Percentiles rank a stretch among this genome's conserved stretches.
Evolutionary conservation across 2,113 vertebrate genomes (phyloP).

Genomic region (Brachionichthys hirsutus): DNA sequence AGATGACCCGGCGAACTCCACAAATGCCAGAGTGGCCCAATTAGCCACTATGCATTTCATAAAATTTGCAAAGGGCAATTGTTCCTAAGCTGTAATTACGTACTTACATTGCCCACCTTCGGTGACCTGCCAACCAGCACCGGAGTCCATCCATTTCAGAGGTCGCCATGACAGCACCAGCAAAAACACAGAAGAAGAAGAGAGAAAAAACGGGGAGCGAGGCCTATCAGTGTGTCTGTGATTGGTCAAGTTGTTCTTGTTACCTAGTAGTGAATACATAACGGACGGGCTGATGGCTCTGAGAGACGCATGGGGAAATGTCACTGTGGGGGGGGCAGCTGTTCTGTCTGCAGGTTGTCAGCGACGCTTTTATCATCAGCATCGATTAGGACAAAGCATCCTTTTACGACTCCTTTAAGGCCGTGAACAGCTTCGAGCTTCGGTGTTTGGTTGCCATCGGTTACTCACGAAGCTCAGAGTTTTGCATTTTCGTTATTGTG

Average conservation of each 20-base stretch:
- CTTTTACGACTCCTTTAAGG: conserved; percentile 23
- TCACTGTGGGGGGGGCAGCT: conserved; percentile 62
- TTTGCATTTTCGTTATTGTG: too few species aligned
- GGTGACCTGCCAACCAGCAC: conserved; percentile 69
- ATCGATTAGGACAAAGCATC: conserved; percentile 29
- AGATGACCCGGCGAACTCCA: conserved; percentile 74
- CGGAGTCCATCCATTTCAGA: conserved; percentile 63
- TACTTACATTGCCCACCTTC: conserved; percentile 74
- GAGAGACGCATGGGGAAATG: conserved; percentile 66
- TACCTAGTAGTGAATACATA: conserved; percentile 68
- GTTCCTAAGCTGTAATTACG: conserved; percentile 79
- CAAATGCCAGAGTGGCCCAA: conserved; percentile 78
- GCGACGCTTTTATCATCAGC: conserved; percentile 23
- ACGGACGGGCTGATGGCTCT: conserved; percentile 65
- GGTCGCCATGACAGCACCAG: conserved; percentile 68
- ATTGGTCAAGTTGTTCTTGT: conserved; percentile 74
- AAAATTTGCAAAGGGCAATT: conserved; percentile 82
- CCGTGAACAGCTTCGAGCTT: neutral
- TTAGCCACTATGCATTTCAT: conserved; percentile 87
- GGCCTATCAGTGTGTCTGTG: conserved; percentile 68
- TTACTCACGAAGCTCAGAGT: too few species aligned
- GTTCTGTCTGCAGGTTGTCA: conserved; percentile 33
- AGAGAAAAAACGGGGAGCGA: conserved; percentile 52
- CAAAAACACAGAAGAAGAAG: conserved; percentile 64
- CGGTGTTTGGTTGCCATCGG: too few species aligned